Percentiles rank a stretch among this genome's conserved stretches.
phyloP scores from a whole-genome alignment of 2,888 invertebrate species.

The Coecobrya sp. region DNA sequence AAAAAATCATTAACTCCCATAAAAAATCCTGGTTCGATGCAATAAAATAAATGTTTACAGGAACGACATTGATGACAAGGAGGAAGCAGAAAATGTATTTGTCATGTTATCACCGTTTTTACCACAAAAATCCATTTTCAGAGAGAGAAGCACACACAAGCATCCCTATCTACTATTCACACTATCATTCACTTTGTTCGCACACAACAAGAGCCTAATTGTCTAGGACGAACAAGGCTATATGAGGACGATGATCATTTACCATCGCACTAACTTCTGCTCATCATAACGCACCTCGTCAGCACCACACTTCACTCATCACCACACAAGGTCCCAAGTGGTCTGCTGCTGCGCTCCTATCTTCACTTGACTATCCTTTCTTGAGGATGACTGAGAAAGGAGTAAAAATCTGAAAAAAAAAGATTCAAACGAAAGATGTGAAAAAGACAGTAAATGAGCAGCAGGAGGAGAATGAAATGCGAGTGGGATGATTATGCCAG shows the following conservation, averaged over 20 bases:
- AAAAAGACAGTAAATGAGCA: not conserved
- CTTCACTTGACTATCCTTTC: not conserved
- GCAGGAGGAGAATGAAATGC: constrained; percentile 5
- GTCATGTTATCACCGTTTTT: constrained; percentile 44
- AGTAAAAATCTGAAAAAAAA: constrained; percentile 56
- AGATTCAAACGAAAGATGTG: not conserved
- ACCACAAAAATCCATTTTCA: constrained; percentile 42
- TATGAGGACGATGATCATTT: too few relatives aligned
- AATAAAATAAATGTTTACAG: constrained; percentile 12
- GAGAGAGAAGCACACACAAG: not conserved
- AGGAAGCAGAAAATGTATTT: constrained; percentile 28
- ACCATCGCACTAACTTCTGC: not conserved
- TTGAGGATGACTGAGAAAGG: constrained; percentile 42
- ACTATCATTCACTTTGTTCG: too few relatives aligned
- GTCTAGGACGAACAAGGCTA: constrained; percentile 21
- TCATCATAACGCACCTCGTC: not conserved
- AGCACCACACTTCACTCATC: not conserved
- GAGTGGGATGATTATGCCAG: constrained; percentile 61
- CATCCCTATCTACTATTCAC: constrained; percentile 1
- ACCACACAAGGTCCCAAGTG: constrained; percentile 35
- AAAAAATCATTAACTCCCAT: not conserved
- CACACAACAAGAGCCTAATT: constrained; percentile 56
- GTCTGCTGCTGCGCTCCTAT: not conserved
- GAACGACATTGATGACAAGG: not conserved
- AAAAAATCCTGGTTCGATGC: not conserved